Percentiles rank a stretch among this genome's conserved stretches.
Evolutionary conservation across 2,888 invertebrate genomes (phyloP).

Genomic region (Clanis bilineata): DNA sequence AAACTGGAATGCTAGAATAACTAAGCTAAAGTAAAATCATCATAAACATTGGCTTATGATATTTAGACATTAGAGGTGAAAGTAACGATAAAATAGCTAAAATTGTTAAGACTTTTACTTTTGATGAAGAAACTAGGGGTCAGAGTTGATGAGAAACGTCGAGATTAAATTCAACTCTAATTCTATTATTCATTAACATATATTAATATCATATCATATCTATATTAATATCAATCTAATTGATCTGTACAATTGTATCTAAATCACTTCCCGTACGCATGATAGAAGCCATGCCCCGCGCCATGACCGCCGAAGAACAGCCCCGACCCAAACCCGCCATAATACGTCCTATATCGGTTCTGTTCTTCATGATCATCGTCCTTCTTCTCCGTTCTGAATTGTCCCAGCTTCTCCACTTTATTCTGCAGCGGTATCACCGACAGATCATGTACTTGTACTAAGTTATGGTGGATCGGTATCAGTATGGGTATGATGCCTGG

Average conservation of each 20-base stretch:
- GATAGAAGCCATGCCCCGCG: slow-evolving; percentile 66
- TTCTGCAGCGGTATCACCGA: slow-evolving; percentile 66
- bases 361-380: slow-evolving; percentile 48
- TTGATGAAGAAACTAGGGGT: not conserved
- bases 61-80: too few relatives aligned
- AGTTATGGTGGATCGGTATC: slow-evolving; percentile 53
- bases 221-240: not conserved
- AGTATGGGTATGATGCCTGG: slow-evolving; percentile 44
- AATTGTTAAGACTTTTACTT: too few relatives aligned
- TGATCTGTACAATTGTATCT: slow-evolving; percentile 3
- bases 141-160: not conserved
- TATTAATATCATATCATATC: too few relatives aligned
- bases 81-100: too few relatives aligned
- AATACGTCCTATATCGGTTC: slow-evolving; percentile 56
- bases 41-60: too few relatives aligned
- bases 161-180: not conserved
- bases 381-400: slow-evolving; percentile 45
- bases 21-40: too few relatives aligned
- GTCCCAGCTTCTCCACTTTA: slow-evolving; percentile 39
- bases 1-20: too few relatives aligned
- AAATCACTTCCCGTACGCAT: slow-evolving; percentile 53
- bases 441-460: slow-evolving; percentile 60
- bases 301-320: slow-evolving; percentile 69
- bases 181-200: not conserved
- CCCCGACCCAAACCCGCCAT: slow-evolving; percentile 68